These are phyloP conservation scores for Pterocles orientalis DNA, from an alignment of 2,113 vertebrate genomes.

Conservation along the genomic window DNA sequence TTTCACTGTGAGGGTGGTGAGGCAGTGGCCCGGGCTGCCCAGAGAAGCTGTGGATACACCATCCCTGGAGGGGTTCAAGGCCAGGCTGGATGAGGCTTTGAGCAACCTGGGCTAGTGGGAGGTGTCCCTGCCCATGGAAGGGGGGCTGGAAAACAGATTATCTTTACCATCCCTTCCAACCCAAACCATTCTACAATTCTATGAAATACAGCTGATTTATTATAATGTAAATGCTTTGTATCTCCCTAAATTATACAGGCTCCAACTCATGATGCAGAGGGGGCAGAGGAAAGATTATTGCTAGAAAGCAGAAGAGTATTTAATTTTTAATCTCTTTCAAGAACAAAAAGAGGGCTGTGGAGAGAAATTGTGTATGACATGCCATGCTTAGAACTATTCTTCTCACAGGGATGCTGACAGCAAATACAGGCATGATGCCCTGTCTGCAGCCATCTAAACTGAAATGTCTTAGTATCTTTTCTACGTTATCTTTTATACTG, in stretches of 20 bases:
- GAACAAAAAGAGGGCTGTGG: not conserved
- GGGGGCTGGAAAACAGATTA: too few species aligned
- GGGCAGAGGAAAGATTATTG: not conserved
- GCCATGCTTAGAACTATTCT: not conserved
- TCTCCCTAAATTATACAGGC: not conserved
- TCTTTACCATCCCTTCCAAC: too few species aligned
- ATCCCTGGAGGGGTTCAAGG: too few species aligned
- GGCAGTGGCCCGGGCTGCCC: too few species aligned
- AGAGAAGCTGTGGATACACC: too few species aligned
- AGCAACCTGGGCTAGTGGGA: too few species aligned
- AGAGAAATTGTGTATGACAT: fast-evolving
- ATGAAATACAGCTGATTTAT: not conserved
- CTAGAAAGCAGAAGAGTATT: not conserved
- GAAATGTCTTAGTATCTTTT: not conserved
- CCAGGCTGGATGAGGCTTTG: too few species aligned
- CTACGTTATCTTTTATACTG: not conserved
- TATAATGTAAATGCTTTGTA: not conserved
- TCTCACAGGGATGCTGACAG: not conserved
- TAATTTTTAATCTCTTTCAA: not conserved
- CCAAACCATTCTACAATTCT: too few species aligned
- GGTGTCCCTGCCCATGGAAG: too few species aligned
- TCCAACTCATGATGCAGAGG: not conserved
- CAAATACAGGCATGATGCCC: not conserved
- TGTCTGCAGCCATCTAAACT: not conserved
- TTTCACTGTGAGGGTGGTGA: too few species aligned